Conservation (phyloP, 2,113 vertebrate genomes). For the Riparia riparia region DNA sequence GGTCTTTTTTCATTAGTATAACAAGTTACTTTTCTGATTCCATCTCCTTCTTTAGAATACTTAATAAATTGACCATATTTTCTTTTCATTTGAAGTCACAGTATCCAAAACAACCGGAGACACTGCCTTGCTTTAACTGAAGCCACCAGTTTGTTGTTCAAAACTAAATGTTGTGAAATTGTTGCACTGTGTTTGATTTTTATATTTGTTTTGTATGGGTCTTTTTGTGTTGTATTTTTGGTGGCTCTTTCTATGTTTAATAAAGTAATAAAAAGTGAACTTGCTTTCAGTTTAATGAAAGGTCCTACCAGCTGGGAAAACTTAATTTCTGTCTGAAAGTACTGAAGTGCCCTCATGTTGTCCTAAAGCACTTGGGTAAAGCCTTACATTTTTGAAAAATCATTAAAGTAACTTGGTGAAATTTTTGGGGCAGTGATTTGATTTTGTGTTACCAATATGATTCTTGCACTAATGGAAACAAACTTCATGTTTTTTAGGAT, state of each 20-base stretch:
- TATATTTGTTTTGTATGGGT: not conserved
- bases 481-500: not conserved
- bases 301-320: not conserved
- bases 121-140: not conserved
- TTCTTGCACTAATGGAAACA: not conserved
- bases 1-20: not conserved
- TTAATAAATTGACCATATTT: not conserved
- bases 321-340: not conserved
- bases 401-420: not conserved
- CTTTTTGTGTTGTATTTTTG: not conserved
- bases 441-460: not conserved
- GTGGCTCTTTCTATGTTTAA: not conserved
- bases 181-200: not conserved
- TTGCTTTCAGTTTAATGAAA: not conserved
- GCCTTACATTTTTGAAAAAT: not conserved
- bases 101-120: not conserved
- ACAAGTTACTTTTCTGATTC: not conserved
- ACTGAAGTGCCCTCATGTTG: not conserved
- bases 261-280: not conserved
- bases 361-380: not conserved
- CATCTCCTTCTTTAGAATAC: not conserved
- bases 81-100: not conserved
- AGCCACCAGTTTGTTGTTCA: not conserved
- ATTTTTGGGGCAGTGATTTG: not conserved
- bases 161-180: not conserved